Evolutionary conservation across 2,888 invertebrate genomes (phyloP).

Genomic region (Thecophora atra): DNA sequence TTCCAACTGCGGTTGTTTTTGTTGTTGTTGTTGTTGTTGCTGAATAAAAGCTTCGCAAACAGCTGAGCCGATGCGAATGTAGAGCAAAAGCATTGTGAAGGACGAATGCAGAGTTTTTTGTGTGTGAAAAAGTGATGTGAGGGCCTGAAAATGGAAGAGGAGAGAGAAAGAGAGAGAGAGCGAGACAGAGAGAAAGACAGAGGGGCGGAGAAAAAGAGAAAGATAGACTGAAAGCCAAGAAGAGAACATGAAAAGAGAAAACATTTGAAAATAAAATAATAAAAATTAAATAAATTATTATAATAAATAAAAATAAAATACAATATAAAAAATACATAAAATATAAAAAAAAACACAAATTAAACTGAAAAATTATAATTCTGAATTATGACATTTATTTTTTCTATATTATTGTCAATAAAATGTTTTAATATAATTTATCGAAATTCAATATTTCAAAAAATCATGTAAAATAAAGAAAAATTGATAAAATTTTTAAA

Average conservation of each 20-base stretch:
- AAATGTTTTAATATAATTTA: no score
- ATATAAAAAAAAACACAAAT: neutral
- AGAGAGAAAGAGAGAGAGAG: neutral
- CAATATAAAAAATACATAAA: neutral
- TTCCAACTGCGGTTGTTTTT: neutral
- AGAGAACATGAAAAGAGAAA: neutral
- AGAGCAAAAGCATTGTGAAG: neutral
- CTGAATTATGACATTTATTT: neutral
- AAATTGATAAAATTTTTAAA: no score
- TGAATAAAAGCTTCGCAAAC: constrained; percentile 5
- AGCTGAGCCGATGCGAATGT: constrained; percentile 24
- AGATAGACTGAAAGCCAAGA: neutral
- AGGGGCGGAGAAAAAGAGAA: constrained; percentile 5
- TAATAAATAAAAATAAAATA: neutral
- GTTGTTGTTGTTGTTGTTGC: neutral
- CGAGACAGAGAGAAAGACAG: neutral
- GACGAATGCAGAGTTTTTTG: neutral
- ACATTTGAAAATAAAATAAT: neutral
- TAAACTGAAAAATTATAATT: neutral
- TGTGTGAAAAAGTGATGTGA: neutral
- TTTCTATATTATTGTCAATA: neutral
- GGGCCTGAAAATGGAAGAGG: neutral
- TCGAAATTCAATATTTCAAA: no score
- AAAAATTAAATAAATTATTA: neutral
- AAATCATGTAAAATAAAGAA: no score